A percentile compares a stretch with the other conserved stretches of the same genome.
phyloP scores from a whole-genome alignment of 2,797 vertebrate species.

The Tiaroga cobitis region DNA sequence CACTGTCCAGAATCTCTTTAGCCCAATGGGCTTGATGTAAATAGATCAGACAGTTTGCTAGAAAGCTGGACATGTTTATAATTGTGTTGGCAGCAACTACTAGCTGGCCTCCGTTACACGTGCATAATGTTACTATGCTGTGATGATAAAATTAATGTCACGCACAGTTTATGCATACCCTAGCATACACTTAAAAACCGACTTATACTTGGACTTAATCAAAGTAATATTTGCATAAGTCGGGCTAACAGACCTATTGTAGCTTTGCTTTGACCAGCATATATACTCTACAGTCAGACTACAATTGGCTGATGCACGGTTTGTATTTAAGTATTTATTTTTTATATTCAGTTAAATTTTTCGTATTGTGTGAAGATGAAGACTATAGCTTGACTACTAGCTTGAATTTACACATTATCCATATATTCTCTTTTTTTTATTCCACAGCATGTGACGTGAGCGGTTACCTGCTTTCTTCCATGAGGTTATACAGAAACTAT shows the following conservation, averaged over 20 bases:
- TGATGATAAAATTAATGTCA: neutral
- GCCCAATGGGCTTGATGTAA: neutral
- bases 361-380: neutral
- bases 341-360: neutral
- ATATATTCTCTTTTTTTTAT: neutral
- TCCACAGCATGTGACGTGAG: neutral
- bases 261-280: neutral
- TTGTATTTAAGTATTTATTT: neutral
- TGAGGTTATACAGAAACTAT: slow-evolving; percentile 4
- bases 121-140: neutral
- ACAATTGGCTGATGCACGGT: neutral
- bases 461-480: neutral
- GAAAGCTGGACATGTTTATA: neutral
- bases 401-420: neutral
- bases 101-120: too few relatives aligned
- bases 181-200: neutral
- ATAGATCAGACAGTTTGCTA: neutral
- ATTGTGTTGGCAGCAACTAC: too few relatives aligned
- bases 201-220: neutral
- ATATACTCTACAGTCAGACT: neutral
- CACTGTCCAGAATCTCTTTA: slow-evolving; percentile 59
- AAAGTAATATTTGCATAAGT: neutral
- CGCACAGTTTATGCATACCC: neutral
- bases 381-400: neutral
- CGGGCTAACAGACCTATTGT: neutral